These are phyloP conservation scores for Ceyx erithaca DNA, from an alignment of 2,797 vertebrate genomes.

Conservation along the genomic window DNA sequence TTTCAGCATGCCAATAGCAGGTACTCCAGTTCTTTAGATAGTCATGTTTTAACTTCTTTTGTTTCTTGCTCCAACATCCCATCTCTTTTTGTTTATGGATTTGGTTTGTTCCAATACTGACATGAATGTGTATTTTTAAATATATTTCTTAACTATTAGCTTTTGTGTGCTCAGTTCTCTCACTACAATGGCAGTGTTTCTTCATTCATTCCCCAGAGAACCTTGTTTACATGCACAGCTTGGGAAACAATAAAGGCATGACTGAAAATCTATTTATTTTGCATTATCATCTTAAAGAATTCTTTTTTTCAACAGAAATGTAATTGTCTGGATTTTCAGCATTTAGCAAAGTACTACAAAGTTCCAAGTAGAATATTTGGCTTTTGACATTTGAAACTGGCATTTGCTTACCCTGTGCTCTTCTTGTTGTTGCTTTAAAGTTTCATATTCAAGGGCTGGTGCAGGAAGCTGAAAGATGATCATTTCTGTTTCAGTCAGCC, in stretches of 20 bases:
- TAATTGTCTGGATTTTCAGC: background rate
- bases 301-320: background rate
- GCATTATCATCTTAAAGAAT: background rate
- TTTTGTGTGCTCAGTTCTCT: background rate
- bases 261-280: background rate
- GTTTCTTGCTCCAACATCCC: background rate
- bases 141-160: background rate
- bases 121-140: background rate
- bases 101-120: background rate
- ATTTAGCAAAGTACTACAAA: background rate
- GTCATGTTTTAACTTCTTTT: background rate
- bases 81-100: background rate
- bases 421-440: conserved; percentile 93
- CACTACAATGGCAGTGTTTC: background rate
- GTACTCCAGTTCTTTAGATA: background rate
- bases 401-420: conserved; percentile 90
- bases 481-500: conserved; percentile 90
- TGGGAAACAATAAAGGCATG: background rate
- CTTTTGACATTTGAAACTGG: background rate
- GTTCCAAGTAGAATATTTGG: background rate
- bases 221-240: background rate
- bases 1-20: background rate
- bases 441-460: conserved; percentile 93
- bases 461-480: conserved; percentile 87
- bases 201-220: background rate